Percentiles rank a stretch among this genome's conserved stretches.
Evolutionary conservation across 2,113 vertebrate genomes (phyloP).

Genomic region (Lepidothrix coronata): DNA sequence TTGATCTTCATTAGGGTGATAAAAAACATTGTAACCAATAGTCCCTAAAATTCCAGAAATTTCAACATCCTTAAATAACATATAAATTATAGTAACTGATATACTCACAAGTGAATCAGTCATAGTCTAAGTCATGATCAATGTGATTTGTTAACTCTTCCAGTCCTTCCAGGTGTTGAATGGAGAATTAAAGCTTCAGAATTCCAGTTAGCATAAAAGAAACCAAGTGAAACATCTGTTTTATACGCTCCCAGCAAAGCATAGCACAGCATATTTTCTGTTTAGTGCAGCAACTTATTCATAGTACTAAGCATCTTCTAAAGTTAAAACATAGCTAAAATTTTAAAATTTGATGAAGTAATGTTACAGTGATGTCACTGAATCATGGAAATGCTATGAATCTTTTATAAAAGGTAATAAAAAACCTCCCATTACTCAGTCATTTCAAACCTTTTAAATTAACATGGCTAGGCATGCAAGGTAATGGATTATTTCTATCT

Average conservation of each 20-base stretch:
- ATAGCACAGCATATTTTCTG: background rate
- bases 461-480: background rate
- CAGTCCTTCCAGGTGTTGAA: background rate
- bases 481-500: background rate
- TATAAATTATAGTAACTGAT: background rate
- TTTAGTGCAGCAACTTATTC: background rate
- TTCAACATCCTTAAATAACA: background rate
- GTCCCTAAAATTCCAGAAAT: background rate
- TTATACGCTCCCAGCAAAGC: background rate
- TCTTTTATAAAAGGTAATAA: background rate
- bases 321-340: background rate
- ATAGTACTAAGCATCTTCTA: background rate
- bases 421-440: rapidly evolving
- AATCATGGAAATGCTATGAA: background rate
- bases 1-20: background rate
- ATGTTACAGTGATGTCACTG: background rate
- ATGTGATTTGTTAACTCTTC: background rate
- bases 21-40: background rate
- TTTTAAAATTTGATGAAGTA: background rate
- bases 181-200: background rate
- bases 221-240: background rate
- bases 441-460: background rate
- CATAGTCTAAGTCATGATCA: background rate
- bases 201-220: background rate
- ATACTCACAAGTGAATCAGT: background rate